These are phyloP conservation scores for Otolemur garnettii DNA, from an alignment of 2,113 vertebrate species.

Conservation along the genomic window DNA sequence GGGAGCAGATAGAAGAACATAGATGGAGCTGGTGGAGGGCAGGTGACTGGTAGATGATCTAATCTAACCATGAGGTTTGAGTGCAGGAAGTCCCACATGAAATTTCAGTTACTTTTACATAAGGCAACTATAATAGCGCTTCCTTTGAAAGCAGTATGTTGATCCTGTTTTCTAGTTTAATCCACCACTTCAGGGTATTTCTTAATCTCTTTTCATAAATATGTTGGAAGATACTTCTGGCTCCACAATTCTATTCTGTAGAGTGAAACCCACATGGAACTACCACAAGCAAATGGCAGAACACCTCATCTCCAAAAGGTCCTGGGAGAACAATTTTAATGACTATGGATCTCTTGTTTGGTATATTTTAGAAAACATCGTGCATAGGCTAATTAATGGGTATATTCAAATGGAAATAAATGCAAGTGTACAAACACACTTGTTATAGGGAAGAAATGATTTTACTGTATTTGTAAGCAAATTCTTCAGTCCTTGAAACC, in stretches of 20 bases:
- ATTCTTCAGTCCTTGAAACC: not conserved
- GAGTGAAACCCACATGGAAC: not conserved
- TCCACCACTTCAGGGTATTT: not conserved
- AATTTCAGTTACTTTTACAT: not conserved
- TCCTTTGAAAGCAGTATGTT: not conserved
- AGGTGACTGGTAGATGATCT: not conserved
- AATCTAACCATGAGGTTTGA: not conserved
- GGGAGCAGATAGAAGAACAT: not conserved
- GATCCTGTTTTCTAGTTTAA: not conserved
- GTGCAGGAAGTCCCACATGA: not conserved
- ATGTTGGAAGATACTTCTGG: not conserved
- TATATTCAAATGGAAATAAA: not conserved
- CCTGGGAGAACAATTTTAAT: not conserved
- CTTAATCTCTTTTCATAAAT: not conserved
- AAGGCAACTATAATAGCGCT: not conserved
- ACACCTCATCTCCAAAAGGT: not conserved
- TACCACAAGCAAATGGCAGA: not conserved
- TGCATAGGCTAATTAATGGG: not conserved
- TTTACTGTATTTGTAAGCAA: not conserved
- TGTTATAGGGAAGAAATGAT: not conserved
- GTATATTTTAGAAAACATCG: not conserved
- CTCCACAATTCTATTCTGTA: not conserved
- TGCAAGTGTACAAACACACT: not conserved
- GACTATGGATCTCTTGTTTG: not conserved
- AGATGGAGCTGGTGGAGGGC: rapidly evolving